phyloP scores from a whole-genome alignment of 2,797 vertebrate genomes.

The Emydoidea blandingii region DNA sequence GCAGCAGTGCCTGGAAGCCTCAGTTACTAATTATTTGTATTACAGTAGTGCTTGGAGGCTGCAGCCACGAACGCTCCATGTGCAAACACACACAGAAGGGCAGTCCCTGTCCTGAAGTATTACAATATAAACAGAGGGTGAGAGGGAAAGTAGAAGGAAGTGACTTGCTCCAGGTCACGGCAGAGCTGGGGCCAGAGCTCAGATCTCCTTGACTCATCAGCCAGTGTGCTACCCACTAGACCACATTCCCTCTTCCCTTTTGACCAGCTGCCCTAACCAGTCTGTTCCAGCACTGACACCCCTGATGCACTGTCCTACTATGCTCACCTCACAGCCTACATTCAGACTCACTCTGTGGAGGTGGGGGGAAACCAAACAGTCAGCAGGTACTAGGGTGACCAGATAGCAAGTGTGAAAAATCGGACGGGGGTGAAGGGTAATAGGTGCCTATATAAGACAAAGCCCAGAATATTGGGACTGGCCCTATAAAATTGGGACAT shows the following conservation, averaged over 20 bases:
- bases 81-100: neutral
- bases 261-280: neutral
- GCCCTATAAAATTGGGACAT: no score
- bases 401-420: neutral
- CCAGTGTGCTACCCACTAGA: neutral
- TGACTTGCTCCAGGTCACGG: accelerated
- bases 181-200: neutral
- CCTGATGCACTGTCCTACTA: neutral
- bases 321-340: neutral
- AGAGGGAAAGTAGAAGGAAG: neutral
- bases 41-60: neutral
- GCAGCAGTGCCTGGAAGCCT: neutral
- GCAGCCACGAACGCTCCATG: neutral
- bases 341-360: neutral
- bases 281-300: neutral
- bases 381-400: no score
- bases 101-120: neutral
- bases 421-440: no score
- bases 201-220: neutral
- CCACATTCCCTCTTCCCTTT: neutral
- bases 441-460: no score
- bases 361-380: neutral
- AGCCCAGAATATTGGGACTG: no score
- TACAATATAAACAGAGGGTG: neutral
- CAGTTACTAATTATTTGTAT: neutral